Base-by-base conservation (phyloP, 2,797 vertebrate genomes). In the Basileuterus tristriatus region DNA sequence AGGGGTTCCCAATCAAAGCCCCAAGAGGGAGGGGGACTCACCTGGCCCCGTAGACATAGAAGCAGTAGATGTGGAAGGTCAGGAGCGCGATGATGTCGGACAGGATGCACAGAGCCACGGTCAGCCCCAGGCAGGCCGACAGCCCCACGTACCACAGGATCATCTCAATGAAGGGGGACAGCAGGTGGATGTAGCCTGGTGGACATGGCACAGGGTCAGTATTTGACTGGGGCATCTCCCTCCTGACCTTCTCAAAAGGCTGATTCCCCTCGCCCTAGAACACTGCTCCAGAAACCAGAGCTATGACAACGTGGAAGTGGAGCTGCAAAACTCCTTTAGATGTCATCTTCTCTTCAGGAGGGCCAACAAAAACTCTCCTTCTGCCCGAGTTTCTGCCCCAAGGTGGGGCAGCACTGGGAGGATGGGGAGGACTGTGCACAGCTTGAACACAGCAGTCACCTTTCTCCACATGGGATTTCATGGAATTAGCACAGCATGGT, bases 1-100 rank as follows among this genome's bases (percentile, higher is more conserved):
- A 59, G 56, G 49, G 2, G 12, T 6, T 53, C 13, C 20, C 65
- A 76, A 52, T 55, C 11, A 29, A 2, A 29, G 2, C 47, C 64
- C 44, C 75, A 29, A 41, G 36, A 76, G 26, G 17, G 44, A 65
- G 8, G 21, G 58, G 29, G 32, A 89, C 98, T 94, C 90, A 99
- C 99, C 99, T 98, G 97, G 99, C 99, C 36, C 99, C 99, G 0
- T 99, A 99, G 88, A 99, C 99, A 7, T 99, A 99, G 98, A 99
- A 99, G 98, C 99, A 99, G 98, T 99, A 99, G 97, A 99, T 99
- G 97, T 99, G 99, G 97, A 99, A 99, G 82, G 99, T 99, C 94
- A 99, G 98, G 62, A 99, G 98, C 0, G 99, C 98, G 18, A 99
- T 96, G 96, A 99, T 99, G 96, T 99, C 99, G 0, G 99, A 99